Evolutionary conservation across 2,797 vertebrate genomes (phyloP).

Genomic region (Leptodactylus fallax): DNA sequence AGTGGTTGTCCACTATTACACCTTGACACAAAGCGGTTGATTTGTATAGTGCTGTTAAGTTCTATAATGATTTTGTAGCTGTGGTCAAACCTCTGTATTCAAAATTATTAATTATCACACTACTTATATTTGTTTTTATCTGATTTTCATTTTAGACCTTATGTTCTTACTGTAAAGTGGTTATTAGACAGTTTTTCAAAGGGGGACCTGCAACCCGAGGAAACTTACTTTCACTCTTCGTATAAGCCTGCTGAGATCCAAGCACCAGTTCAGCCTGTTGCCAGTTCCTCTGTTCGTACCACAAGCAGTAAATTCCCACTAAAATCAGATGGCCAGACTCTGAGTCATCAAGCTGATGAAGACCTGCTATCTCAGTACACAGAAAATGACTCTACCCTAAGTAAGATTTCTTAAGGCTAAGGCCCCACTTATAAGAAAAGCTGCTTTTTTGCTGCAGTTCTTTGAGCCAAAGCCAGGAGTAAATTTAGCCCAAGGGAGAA

Average conservation of each 20-base stretch:
- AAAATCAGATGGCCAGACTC: slow-evolving; percentile 62
- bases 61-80: neutral
- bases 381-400: slow-evolving; percentile 79
- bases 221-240: slow-evolving; percentile 82
- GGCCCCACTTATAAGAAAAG: too few species aligned
- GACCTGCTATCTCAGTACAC: slow-evolving; percentile 92
- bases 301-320: slow-evolving; percentile 68
- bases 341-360: slow-evolving; percentile 80
- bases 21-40: too few species aligned
- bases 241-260: slow-evolving; percentile 81
- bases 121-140: neutral
- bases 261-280: slow-evolving; percentile 73
- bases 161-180: slow-evolving; percentile 91
- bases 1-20: too few species aligned
- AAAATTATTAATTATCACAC: too few species aligned
- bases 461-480: too few species aligned
- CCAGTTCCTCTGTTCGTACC: slow-evolving; percentile 65
- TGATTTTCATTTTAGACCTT: slow-evolving; percentile 79
- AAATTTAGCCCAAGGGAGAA: too few species aligned
- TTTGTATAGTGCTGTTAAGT: too few species aligned
- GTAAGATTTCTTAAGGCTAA: slow-evolving; percentile 72
- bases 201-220: slow-evolving; percentile 84
- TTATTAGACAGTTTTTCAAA: slow-evolving; percentile 88
- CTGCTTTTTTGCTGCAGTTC: too few species aligned
- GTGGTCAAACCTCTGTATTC: too few species aligned